phyloP scores from a whole-genome alignment of 1,140 invertebrate genomes.

The Cepaea nemoralis region DNA sequence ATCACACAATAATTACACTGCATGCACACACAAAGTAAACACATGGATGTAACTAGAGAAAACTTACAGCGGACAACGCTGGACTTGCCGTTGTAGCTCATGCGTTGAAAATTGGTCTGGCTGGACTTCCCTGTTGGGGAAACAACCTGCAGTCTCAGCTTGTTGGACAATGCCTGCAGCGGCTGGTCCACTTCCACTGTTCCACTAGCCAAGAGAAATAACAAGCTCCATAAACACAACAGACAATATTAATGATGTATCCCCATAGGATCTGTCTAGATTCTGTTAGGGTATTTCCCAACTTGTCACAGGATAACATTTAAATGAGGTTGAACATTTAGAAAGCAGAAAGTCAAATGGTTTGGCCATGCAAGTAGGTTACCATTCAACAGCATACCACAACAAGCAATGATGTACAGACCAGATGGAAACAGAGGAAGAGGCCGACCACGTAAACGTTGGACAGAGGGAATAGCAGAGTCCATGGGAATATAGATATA shows the following conservation, averaged over 20 bases:
- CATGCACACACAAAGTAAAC: no score
- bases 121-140: conserved; percentile 89
- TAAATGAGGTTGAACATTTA: not conserved
- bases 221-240: not conserved
- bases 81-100: conserved; percentile 87
- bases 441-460: no score
- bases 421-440: no score
- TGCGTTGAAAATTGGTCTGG: conserved; percentile 87
- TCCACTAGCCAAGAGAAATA: conserved; percentile 76
- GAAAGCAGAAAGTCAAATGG: not conserved
- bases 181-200: conserved; percentile 88
- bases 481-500: no score
- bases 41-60: not conserved
- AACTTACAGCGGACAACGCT: conserved; percentile 90
- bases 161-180: conserved; percentile 93
- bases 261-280: no score
- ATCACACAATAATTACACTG: no score
- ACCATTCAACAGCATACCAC: no score
- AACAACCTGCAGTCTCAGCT: conserved; percentile 95
- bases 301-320: no score
- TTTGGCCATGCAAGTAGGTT: no score
- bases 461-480: no score
- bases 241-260: not conserved
- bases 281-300: no score
- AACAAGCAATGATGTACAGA: no score